Percentiles rank a stretch among this genome's conserved stretches.
These are phyloP conservation scores for Bemisia tabaci DNA, from an alignment of 1,140 invertebrate genomes.

Conservation along the genomic window DNA sequence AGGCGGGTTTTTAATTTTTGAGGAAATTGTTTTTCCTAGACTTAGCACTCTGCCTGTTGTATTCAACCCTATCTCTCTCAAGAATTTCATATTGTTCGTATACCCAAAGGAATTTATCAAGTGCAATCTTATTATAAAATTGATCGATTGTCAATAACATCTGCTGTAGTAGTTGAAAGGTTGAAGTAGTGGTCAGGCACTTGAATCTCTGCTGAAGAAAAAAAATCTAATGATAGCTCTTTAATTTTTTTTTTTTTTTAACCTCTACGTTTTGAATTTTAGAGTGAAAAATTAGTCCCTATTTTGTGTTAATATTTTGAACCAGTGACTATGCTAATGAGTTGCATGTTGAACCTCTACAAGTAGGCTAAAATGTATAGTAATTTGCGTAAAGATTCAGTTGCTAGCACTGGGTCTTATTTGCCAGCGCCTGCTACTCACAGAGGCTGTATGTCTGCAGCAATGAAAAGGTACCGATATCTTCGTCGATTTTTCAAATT, in stretches of 20 bases:
- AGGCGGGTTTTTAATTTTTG: conserved; percentile 36
- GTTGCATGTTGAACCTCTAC: too few species aligned
- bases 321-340: too few species aligned
- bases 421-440: neutral
- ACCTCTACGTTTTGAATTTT: too few species aligned
- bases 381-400: neutral
- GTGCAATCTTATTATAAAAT: neutral
- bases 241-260: too few species aligned
- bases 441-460: conserved; percentile 61
- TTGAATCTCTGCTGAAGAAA: too few species aligned
- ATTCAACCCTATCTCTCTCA: neutral
- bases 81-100: neutral
- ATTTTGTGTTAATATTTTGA: too few species aligned
- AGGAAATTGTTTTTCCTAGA: too few species aligned
- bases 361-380: neutral
- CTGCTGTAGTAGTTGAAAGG: too few species aligned
- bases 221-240: too few species aligned
- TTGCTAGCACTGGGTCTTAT: neutral
- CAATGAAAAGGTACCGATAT: conserved; percentile 87
- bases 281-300: too few species aligned
- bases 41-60: neutral
- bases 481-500: conserved; percentile 81
- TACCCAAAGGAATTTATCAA: neutral
- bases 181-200: too few species aligned
- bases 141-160: too few species aligned